Evolutionary conservation across 2,797 vertebrate genomes (phyloP).

Genomic region (Hozukius guyotensis): DNA sequence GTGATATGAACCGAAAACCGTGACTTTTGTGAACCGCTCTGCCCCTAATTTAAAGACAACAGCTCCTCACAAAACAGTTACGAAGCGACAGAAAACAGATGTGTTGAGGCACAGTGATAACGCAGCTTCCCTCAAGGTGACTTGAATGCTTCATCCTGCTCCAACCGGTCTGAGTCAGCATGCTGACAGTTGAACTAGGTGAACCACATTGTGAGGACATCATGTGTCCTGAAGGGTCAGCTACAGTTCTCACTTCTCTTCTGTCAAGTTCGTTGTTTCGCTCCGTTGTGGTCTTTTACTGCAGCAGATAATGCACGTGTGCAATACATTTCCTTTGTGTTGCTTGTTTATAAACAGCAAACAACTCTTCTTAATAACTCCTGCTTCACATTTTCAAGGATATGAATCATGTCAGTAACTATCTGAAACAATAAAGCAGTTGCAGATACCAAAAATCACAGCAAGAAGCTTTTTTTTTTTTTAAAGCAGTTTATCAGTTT

Average conservation of each 20-base stretch:
- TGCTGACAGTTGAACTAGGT: constrained; percentile 46
- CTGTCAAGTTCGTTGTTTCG: constrained; percentile 37
- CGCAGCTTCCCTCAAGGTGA: constrained; percentile 16
- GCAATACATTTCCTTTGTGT: not conserved
- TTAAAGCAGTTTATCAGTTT: constrained; percentile 27
- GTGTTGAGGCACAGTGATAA: not conserved
- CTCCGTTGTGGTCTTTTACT: not conserved
- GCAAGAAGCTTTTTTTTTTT: not conserved
- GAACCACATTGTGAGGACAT: constrained; percentile 44
- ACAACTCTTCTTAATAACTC: not conserved
- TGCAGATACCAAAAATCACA: not conserved
- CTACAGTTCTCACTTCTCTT: constrained; percentile 59
- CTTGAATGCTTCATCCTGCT: not conserved
- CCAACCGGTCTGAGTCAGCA: constrained; percentile 20
- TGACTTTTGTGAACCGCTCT: too few relatives aligned
- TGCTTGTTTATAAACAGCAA: not conserved
- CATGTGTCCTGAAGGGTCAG: constrained; percentile 56
- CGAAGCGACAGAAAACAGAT: not conserved
- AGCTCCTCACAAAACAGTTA: not conserved
- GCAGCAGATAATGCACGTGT: not conserved
- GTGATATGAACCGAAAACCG: too few relatives aligned
- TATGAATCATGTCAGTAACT: not conserved
- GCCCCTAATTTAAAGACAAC: too few relatives aligned
- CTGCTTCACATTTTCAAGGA: not conserved
- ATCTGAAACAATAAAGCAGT: not conserved